A percentile compares a stretch with the other conserved stretches of the same genome.
Evolutionary conservation across 1,140 invertebrate species (phyloP).

Genomic region (Ceratosolen solmsi): DNA sequence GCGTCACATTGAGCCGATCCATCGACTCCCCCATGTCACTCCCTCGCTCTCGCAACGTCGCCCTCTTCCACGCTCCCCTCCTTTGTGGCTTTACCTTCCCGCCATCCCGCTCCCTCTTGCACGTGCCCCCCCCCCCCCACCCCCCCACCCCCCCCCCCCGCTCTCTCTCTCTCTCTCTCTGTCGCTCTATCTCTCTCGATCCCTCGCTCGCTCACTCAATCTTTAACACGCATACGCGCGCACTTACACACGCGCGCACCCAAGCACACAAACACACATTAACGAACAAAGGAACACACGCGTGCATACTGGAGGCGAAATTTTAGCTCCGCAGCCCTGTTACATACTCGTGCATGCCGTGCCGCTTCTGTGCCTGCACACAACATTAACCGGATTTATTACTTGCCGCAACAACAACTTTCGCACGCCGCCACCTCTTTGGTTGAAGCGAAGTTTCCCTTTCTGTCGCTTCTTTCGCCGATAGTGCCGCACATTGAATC

Average conservation of each 20-base stretch:
- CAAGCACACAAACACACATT: too few species aligned
- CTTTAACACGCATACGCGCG: not conserved
- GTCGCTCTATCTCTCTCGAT: not conserved
- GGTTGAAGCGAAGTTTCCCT: not conserved
- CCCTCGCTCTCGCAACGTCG: not conserved
- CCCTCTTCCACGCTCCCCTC: not conserved
- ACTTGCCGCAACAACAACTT: slow-evolving; percentile 58
- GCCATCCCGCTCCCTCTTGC: too few species aligned
- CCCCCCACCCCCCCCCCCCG: not conserved
- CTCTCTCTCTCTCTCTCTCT: not conserved
- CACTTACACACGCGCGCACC: not conserved
- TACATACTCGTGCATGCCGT: not conserved
- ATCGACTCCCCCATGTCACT: slow-evolving; percentile 39
- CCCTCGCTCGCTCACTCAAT: not conserved
- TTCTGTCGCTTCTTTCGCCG: not conserved
- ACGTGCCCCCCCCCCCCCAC: not conserved
- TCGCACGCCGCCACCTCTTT: slow-evolving; percentile 45
- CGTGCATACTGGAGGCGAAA: not conserved
- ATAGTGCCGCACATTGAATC: not conserved
- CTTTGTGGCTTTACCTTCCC: too few species aligned
- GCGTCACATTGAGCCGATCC: not conserved
- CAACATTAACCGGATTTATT: slow-evolving; percentile 68
- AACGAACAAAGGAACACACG: too few species aligned
- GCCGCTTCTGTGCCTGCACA: slow-evolving; percentile 4
- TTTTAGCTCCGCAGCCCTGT: slow-evolving; percentile 52